A percentile compares a stretch with the other conserved stretches of the same genome.
Evolutionary conservation across 1,140 invertebrate genomes (phyloP).

Genomic region (Zaprionus ghesquierei): DNA sequence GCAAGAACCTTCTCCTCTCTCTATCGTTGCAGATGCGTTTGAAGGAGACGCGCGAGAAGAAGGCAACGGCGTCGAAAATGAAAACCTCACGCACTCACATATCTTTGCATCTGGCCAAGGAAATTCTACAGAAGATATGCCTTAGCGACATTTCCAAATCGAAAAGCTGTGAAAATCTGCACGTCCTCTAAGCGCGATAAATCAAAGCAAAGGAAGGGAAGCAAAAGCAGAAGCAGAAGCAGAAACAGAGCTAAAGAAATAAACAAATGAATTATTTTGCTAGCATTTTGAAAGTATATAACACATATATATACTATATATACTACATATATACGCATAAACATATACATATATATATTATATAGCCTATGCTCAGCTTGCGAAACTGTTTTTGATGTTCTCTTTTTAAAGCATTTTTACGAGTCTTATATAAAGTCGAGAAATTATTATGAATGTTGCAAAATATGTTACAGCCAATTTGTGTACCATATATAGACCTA

Average conservation of each 20-base stretch:
- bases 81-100: constrained; percentile 87
- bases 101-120: constrained; percentile 89
- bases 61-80: constrained; percentile 86
- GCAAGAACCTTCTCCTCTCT: neutral
- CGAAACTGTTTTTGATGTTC: constrained; percentile 48
- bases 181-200: constrained; percentile 88
- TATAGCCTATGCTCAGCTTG: constrained; percentile 46
- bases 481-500: constrained; percentile 20
- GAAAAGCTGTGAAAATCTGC: constrained; percentile 95
- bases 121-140: constrained; percentile 93
- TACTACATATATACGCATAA: constrained; percentile 10
- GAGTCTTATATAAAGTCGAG: constrained; percentile 45
- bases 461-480: constrained; percentile 51
- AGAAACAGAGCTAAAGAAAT: neutral
- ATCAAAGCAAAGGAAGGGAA: neutral
- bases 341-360: constrained; percentile 26
- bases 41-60: constrained; percentile 88
- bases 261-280: constrained; percentile 40
- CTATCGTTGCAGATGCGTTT: constrained; percentile 87
- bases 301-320: neutral
- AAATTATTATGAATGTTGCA: constrained; percentile 44
- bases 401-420: constrained; percentile 54
- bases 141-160: constrained; percentile 93
- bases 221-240: neutral
- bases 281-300: constrained; percentile 42